Conservation (phyloP, 92 coral and sea anemone species). For the Micromussa lordhowensis region DNA sequence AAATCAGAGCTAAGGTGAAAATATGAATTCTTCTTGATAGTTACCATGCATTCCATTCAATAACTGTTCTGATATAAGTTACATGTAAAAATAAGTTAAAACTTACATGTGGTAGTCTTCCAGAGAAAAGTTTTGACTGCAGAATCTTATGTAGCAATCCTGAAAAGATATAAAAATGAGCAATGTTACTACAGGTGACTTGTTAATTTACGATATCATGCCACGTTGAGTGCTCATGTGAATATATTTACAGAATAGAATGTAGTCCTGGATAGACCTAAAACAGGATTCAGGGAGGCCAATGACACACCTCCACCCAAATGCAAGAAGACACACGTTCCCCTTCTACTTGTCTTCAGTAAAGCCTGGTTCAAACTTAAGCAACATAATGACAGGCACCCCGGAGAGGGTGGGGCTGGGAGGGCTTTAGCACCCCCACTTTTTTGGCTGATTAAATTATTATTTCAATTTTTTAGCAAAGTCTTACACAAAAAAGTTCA, state of each 20-base stretch:
- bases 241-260: background rate
- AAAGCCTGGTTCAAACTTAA: too few species aligned
- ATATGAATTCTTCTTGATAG: background rate
- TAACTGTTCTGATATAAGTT: background rate
- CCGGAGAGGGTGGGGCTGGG: too few species aligned
- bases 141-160: conserved; percentile 97
- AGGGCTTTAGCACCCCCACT: too few species aligned
- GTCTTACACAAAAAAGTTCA: too few species aligned
- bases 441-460: too few species aligned
- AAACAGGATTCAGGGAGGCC: background rate
- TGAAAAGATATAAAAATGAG: conserved; percentile 32
- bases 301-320: background rate
- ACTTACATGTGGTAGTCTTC: conserved; percentile 97
- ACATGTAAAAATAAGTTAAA: too few species aligned
- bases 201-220: background rate
- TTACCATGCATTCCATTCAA: background rate
- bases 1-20: background rate
- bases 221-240: background rate
- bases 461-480: too few species aligned
- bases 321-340: background rate
- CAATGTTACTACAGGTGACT: background rate
- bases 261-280: background rate
- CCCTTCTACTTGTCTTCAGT: too few species aligned
- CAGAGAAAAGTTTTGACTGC: conserved; percentile 94
- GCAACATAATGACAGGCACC: too few species aligned